Base-by-base conservation (phyloP, 1,140 invertebrate species). In the Scaptomyza hsui region DNA sequence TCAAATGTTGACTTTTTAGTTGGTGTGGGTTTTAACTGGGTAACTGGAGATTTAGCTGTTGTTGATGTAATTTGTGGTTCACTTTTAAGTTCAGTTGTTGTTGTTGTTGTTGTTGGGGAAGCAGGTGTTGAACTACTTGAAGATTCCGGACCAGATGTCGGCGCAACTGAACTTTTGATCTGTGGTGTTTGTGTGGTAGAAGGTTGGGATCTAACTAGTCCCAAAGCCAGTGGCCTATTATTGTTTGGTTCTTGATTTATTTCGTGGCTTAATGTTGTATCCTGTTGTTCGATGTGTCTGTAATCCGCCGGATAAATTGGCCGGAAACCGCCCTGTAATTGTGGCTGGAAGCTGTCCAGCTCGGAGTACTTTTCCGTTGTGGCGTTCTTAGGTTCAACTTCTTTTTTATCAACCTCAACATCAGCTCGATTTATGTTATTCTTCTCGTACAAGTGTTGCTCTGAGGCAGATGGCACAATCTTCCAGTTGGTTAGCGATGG, bases 301-400 rank as follows among this genome's bases (percentile, higher is more conserved):
- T 90, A 91, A 15, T 80, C 77, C 4, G 88, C 88, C 12, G 89
- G 89, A 62, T 94, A 94, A 47, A 95, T 94, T 0, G 95, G 95
- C 65, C 94, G 93, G 65, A 95, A 95, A 0, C 95, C 95, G 1
- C 94, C 94, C 63, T 94, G 94, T 4, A 95, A 76, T 71, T 95
- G 93, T 0, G 95, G 95, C 69, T 95, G 94, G 72, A 95, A 95
- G 62, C 93, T 94, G 47, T 95, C 94, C 4, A 94, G 91, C 65
- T 95, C 94, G 62, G 95, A 95, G 13, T 91, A 57, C 72, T 62
- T 91, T 65, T 92, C 91, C 5, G 73, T 69, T 0, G 64, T 76
- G 4, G 64, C 42, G 0, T 62, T 71, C 9, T 9, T 56, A 7
- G 62, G 37, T 18, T 70, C 76, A 3, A 61, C 57, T 1, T 82